A percentile compares a stretch with the other conserved stretches of the same genome.
Evolutionary conservation across 53 echinoderm and acorn worm species (phyloP).

Genomic region (Patiria pectinifera): DNA sequence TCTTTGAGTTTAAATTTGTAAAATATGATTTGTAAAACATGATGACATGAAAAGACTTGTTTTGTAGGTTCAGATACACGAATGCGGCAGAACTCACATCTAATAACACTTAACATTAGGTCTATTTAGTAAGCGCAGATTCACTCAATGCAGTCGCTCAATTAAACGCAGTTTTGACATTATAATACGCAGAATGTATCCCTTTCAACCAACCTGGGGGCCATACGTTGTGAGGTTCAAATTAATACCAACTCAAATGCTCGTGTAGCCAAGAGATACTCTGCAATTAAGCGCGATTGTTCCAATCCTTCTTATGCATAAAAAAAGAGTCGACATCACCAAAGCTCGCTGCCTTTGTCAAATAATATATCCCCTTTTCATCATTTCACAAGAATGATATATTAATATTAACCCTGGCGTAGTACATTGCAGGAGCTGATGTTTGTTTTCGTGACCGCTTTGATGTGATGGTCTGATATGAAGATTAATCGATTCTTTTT

Average conservation of each 20-base stretch:
- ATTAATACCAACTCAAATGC: neutral
- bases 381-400: neutral
- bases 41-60: no score
- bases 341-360: neutral
- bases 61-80: no score
- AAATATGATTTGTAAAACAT: no score
- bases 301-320: neutral
- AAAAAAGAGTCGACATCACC: neutral
- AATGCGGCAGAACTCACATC: no score
- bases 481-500: neutral
- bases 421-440: neutral
- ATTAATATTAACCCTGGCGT: neutral
- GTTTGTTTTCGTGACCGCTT: slow-evolving; percentile 2
- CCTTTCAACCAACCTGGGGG: neutral
- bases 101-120: no score
- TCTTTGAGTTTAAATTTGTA: no score
- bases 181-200: neutral
- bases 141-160: neutral
- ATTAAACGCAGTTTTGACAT: neutral
- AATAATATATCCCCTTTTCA: neutral
- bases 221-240: neutral
- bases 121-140: neutral
- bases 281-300: neutral
- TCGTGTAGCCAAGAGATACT: neutral
- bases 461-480: neutral